A percentile compares a stretch with the other conserved stretches of the same genome.
Conservation (phyloP, 2,888 invertebrate genomes). For the Scelioninae gen. 2 region DNA sequence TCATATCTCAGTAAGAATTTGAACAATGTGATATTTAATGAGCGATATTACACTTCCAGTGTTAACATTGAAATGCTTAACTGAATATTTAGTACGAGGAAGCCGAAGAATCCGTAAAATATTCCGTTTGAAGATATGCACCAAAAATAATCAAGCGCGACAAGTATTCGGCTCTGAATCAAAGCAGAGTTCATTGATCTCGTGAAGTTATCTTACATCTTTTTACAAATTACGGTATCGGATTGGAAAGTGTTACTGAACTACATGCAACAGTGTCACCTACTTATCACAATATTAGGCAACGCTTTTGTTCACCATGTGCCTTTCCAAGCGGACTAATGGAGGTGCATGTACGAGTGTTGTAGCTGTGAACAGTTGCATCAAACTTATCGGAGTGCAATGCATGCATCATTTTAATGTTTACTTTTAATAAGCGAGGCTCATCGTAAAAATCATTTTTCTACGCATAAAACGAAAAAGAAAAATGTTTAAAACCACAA, state of each 20-base stretch:
- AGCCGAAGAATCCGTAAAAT: too few relatives aligned
- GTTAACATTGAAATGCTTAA: slow-evolving; percentile 1
- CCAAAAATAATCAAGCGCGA: background rate
- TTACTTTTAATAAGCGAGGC: too few relatives aligned
- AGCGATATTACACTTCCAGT: slow-evolving; percentile 11
- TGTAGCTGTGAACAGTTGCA: too few relatives aligned
- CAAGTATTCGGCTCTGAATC: slow-evolving; percentile 1
- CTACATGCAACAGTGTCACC: slow-evolving; percentile 24
- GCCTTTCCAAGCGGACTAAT: too few relatives aligned
- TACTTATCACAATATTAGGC: slow-evolving; percentile 21
- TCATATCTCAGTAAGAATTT: background rate
- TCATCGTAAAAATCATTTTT: too few relatives aligned
- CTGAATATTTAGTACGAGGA: background rate
- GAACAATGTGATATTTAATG: slow-evolving; percentile 9
- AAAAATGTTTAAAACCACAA: too few relatives aligned
- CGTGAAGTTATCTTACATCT: slow-evolving; percentile 9
- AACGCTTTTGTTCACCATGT: slow-evolving; percentile 30
- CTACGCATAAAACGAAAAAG: too few relatives aligned
- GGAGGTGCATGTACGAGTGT: too few relatives aligned
- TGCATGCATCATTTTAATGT: too few relatives aligned
- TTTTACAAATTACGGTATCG: slow-evolving; percentile 32
- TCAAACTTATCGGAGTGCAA: too few relatives aligned
- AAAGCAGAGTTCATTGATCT: slow-evolving; percentile 31
- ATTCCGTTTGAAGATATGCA: too few relatives aligned
- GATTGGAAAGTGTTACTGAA: slow-evolving; percentile 37